Evolutionary conservation across 1,140 invertebrate genomes (phyloP).

Genomic region (Teleopsis dalmanni): DNA sequence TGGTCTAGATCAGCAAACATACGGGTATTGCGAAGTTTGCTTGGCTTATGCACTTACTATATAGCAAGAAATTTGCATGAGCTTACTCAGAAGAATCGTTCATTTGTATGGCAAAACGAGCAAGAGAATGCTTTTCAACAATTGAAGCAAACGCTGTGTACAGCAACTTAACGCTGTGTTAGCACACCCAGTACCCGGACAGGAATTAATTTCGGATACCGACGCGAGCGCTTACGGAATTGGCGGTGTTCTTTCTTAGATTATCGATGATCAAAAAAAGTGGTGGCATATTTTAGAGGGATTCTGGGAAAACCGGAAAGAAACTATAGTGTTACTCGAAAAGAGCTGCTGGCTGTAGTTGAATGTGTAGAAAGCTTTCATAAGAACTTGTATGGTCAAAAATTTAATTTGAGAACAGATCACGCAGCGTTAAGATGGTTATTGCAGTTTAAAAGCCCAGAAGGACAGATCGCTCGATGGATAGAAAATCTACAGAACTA

Average conservation of each 20-base stretch:
- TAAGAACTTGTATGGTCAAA: slow-evolving; percentile 17
- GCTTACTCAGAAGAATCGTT: not conserved
- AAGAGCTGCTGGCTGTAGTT: slow-evolving; percentile 22
- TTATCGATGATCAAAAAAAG: slow-evolving; percentile 17
- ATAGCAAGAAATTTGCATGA: not conserved
- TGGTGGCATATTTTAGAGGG: slow-evolving; percentile 28
- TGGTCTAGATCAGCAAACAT: not conserved
- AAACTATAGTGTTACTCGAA: slow-evolving; percentile 22
- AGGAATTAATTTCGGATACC: slow-evolving; percentile 18
- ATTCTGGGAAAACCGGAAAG: slow-evolving; percentile 36
- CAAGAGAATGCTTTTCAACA: too few species aligned
- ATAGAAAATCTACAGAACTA: slow-evolving; percentile 20
- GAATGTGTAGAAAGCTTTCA: slow-evolving; percentile 20
- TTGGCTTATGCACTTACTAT: slow-evolving; percentile 1
- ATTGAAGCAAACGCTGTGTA: too few species aligned
- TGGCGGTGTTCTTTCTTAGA: slow-evolving; percentile 19
- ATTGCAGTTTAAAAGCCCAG: slow-evolving; percentile 21
- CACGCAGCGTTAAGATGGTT: slow-evolving; percentile 23
- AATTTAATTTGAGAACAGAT: slow-evolving; percentile 19
- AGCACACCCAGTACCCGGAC: not conserved
- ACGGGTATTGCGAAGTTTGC: slow-evolving; percentile 1
- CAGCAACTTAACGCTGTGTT: too few species aligned
- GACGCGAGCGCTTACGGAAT: slow-evolving; percentile 14
- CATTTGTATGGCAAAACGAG: not conserved
- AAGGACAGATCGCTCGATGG: slow-evolving; percentile 23